Conservation (phyloP, 2,888 invertebrate genomes). For the Drosophila algonquin region DNA sequence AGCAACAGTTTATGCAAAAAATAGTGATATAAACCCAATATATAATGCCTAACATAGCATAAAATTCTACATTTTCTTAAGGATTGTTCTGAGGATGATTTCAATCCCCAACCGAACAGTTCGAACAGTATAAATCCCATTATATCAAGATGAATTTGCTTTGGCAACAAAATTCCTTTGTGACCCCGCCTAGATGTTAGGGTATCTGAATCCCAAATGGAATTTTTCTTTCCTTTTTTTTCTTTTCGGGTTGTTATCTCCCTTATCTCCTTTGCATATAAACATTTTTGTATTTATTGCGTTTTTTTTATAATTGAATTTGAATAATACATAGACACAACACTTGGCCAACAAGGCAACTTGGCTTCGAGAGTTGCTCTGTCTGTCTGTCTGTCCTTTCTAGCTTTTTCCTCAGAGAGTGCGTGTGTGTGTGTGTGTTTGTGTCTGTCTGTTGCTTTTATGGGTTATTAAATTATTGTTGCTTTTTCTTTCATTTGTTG, state of each 20-base stretch:
- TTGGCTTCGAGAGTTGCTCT: slow-evolving; percentile 13
- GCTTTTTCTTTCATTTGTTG: slow-evolving; percentile 45
- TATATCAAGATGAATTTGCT: not conserved
- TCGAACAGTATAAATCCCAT: not conserved
- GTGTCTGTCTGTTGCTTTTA: slow-evolving; percentile 43
- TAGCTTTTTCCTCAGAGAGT: not conserved
- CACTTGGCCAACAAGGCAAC: slow-evolving; percentile 53
- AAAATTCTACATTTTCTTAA: not conserved
- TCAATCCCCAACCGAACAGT: not conserved
- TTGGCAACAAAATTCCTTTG: not conserved
- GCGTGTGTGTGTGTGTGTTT: slow-evolving; percentile 33
- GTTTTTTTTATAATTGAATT: slow-evolving; percentile 68
- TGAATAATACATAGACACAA: slow-evolving; percentile 69
- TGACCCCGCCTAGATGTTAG: not conserved
- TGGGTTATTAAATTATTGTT: slow-evolving; percentile 68
- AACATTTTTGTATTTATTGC: slow-evolving; percentile 66
- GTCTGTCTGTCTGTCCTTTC: slow-evolving; percentile 13
- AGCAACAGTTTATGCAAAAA: too few species aligned
- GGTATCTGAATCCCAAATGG: slow-evolving; percentile 9
- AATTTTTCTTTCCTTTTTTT: slow-evolving; percentile 2
- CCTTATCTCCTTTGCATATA: slow-evolving; percentile 27
- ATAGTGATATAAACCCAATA: too few species aligned
- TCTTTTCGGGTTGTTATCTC: slow-evolving; percentile 3
- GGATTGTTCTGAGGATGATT: too few species aligned
- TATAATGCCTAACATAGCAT: too few species aligned